Conservation (phyloP, 2,797 vertebrate genomes). For the Syngnathus acus region DNA sequence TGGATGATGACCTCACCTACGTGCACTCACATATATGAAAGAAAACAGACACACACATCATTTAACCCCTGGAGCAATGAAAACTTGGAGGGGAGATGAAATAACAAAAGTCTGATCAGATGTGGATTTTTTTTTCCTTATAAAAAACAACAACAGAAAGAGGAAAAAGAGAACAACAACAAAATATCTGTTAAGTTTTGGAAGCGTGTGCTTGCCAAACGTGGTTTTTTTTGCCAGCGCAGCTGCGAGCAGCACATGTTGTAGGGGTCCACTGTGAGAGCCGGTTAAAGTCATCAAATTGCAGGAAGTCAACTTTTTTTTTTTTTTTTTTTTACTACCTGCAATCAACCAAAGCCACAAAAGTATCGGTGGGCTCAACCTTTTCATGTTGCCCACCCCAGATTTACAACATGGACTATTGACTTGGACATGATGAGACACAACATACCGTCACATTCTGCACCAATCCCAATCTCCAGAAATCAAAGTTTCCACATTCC, state of each 20-base stretch:
- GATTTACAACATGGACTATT: neutral
- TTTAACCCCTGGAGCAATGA: neutral
- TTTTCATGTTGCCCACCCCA: neutral
- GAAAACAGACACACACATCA: neutral
- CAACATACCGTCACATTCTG: neutral
- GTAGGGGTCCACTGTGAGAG: neutral
- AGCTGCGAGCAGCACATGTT: neutral
- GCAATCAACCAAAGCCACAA: constrained; percentile 11
- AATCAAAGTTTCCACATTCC: neutral
- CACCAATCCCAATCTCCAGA: neutral
- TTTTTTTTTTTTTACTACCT: constrained; percentile 24
- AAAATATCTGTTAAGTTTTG: neutral
- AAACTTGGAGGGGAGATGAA: neutral
- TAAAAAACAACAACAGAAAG: neutral
- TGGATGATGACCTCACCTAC: neutral
- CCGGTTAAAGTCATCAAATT: constrained; percentile 30
- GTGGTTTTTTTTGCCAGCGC: neutral
- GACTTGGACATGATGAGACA: neutral
- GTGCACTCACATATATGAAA: neutral
- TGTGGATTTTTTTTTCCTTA: neutral
- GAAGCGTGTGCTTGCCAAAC: neutral
- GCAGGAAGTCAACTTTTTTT: constrained; percentile 26
- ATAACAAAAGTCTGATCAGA: neutral
- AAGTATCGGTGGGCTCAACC: constrained; percentile 2
- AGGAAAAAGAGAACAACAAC: neutral